Evolutionary conservation across 2,888 invertebrate genomes (phyloP), one percentile per base, ranked within the genome.

Genomic region (Neoscelio sp.): DNA sequence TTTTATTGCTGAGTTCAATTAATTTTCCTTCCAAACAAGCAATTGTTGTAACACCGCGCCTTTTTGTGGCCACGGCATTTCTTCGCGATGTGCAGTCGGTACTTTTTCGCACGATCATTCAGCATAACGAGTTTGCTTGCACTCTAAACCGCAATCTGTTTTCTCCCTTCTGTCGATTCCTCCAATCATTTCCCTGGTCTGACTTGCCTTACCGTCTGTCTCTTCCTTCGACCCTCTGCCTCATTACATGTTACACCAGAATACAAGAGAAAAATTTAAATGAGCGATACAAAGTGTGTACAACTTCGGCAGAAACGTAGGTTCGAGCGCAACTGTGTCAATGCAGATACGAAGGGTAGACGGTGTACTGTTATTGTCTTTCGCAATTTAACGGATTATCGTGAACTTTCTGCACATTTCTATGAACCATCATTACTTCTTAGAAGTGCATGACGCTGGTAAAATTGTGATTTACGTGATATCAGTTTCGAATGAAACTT

Each of bases 41-140:
- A 71, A 64, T 77, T 77, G 58, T 58, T 65, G 77, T 64, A 70
- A 58, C 30, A 65, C 15, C 44, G 78, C 68, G 65, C 67, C 79
- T 68, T 76, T 67, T 73, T 76, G 71, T 40, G 70, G 71, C 60
- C 80, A 75, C 76, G 58, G 38, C 70, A 73, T 71, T 46, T 62
- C 56, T 20, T 42, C 40, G 64, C 54, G 48, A 52, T 28, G 33
- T 18, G 42, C 62, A 73, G 44, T 42, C 58, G 76, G 76, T 67
- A 80, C 60, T 62, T 80, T 76, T 80, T 73, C 80, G 80, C 80
- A 62, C 76, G 62, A 76, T 80, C 80, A 76, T 65, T 67, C 75
- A 73, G 71, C 56, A 35, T 76, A 79, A 79, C 48, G 50, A 46
- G 54, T 67, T 56, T 56, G 70, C 60, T 71, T 79, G 79, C 75